phyloP scores from a whole-genome alignment of 2,888 invertebrate genomes.

The Noctua pronuba region DNA sequence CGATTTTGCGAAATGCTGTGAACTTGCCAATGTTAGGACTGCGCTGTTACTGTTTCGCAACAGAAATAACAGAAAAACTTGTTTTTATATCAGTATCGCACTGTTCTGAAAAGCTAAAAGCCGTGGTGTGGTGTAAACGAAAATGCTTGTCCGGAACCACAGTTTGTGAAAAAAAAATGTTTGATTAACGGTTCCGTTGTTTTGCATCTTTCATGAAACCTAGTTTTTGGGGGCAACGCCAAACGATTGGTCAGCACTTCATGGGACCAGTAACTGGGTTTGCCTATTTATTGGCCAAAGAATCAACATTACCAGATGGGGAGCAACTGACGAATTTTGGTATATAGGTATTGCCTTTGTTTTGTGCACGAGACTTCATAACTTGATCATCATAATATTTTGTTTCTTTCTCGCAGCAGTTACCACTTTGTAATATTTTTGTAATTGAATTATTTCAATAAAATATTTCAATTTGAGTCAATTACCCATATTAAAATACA shows the following conservation, averaged over 20 bases:
- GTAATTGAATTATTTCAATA: too few species aligned
- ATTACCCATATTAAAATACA: neutral
- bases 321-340: neutral
- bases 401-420: neutral
- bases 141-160: slow-evolving; percentile 11
- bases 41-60: slow-evolving; percentile 18
- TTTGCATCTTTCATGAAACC: neutral
- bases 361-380: neutral
- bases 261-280: neutral
- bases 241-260: neutral
- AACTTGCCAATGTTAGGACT: slow-evolving; percentile 52
- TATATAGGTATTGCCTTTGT: neutral
- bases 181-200: neutral
- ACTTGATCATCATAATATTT: neutral
- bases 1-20: slow-evolving; percentile 37
- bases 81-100: slow-evolving; percentile 40
- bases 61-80: slow-evolving; percentile 28
- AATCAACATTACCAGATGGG: neutral
- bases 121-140: slow-evolving; percentile 8
- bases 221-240: too few species aligned
- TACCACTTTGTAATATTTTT: too few species aligned
- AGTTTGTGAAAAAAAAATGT: neutral
- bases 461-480: neutral
- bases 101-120: slow-evolving; percentile 21
- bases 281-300: neutral